Evolutionary conservation across 2,113 vertebrate genomes (phyloP).

Genomic region (Ailurus styani): DNA sequence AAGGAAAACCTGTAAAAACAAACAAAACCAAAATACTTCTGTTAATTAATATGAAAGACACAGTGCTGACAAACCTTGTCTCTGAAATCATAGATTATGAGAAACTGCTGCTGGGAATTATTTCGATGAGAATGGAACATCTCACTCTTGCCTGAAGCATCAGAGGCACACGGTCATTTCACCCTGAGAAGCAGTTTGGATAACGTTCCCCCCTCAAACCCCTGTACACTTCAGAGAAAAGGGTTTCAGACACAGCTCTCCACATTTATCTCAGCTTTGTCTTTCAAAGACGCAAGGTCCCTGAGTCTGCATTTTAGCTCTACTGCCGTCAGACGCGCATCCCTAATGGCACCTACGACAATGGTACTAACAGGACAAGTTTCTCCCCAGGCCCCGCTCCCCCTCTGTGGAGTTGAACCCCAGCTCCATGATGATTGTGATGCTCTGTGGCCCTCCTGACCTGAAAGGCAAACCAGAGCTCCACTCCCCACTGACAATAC

Average conservation of each 20-base stretch:
- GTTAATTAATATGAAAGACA: not conserved
- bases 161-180: accelerated
- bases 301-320: not conserved
- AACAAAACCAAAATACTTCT: not conserved
- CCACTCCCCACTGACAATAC: not conserved
- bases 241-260: not conserved
- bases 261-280: not conserved
- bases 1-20: not conserved
- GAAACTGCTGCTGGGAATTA: not conserved
- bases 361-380: not conserved
- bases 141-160: not conserved
- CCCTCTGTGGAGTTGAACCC: not conserved
- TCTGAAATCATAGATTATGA: not conserved
- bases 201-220: no score
- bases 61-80: not conserved
- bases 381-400: not conserved
- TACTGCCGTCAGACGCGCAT: not conserved
- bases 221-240: not conserved
- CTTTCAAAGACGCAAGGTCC: not conserved
- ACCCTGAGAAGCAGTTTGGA: not conserved
- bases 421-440: not conserved
- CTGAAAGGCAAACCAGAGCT: not conserved
- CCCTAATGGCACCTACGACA: not conserved
- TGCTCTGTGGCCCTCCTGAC: not conserved
- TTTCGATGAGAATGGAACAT: not conserved